Evolutionary conservation across 2,797 vertebrate genomes (phyloP).

Genomic region (Varecia variegata): DNA sequence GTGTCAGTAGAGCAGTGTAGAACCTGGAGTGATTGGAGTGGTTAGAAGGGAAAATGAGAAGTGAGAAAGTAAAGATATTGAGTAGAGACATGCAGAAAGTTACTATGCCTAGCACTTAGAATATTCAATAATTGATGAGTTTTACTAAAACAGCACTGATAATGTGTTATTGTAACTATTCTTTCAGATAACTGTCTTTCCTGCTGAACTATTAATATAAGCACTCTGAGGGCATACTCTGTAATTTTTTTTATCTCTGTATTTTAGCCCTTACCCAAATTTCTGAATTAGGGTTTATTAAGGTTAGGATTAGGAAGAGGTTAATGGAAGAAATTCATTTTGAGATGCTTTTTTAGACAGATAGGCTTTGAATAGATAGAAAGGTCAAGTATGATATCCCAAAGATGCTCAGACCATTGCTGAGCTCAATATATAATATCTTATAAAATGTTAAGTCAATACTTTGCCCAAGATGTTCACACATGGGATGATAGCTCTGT

Average conservation of each 20-base stretch:
- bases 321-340: neutral
- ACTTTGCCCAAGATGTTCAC: neutral
- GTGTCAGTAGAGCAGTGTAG: neutral
- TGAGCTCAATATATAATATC: slow-evolving; percentile 4
- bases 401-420: neutral
- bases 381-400: neutral
- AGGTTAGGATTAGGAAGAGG: neutral
- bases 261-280: neutral
- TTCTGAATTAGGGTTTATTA: neutral
- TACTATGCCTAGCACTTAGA: neutral
- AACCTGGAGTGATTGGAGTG: neutral
- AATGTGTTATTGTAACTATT: neutral
- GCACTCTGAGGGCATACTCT: neutral
- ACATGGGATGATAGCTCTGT: neutral
- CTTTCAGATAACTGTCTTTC: neutral
- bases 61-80: neutral
- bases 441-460: neutral
- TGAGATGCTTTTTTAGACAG: neutral
- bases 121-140: neutral
- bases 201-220: neutral
- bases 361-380: neutral
- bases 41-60: neutral
- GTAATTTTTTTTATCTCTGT: neutral
- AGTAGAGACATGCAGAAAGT: fast-evolving
- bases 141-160: neutral